Base-by-base conservation (phyloP, 2,113 vertebrate genomes). In the Benitochromis conjunctus region DNA sequence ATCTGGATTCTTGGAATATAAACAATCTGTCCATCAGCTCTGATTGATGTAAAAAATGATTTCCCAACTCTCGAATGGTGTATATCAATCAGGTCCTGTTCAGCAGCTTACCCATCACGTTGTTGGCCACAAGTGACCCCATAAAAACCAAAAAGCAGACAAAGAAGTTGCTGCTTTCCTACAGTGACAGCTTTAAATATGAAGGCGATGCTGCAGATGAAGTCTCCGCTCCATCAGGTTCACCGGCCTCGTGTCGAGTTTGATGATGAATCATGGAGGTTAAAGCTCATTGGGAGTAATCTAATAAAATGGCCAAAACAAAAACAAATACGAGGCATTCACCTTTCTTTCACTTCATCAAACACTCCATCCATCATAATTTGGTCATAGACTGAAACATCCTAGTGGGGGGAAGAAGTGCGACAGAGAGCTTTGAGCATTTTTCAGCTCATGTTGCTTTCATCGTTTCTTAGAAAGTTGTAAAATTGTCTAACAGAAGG, bases 191-290 rank as follows among this genome's bases (percentile, higher is more conserved):
- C 9, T 31, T 53, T 76, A 76, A 76, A 76, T 76, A 76, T 51
- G 71, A 53, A 51, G 16, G 16, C 26, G 10, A 31, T 31, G 71
- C 71, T 29, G 4, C 69, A 48, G 43, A 51, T 7, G 69, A 76
- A 51, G 43, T 19, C 53, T 79, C 26, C 3, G 58, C 58, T 84
- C 60, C 0, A 1, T 11, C 19, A 11, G 56, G 69, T 82, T 62
- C 57, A 78, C 7, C 1, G 3, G 36, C 24, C 64, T 31, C 1
- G 1, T 38, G 81, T 64, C 19, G 0, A 58, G 16, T 31, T 80
- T 82, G 83, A 80, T 77, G 69, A 88, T 82, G 80, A 92, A 88
- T 84, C 46, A 57, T 66, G 18, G 19, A 81, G 83, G 85, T 89
- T 83, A 71, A 77, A 79, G 53, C 76, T 85, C 55, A 58, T 18